Conservation (phyloP, 2,797 vertebrate genomes). For the Phalanger gymnotis region DNA sequence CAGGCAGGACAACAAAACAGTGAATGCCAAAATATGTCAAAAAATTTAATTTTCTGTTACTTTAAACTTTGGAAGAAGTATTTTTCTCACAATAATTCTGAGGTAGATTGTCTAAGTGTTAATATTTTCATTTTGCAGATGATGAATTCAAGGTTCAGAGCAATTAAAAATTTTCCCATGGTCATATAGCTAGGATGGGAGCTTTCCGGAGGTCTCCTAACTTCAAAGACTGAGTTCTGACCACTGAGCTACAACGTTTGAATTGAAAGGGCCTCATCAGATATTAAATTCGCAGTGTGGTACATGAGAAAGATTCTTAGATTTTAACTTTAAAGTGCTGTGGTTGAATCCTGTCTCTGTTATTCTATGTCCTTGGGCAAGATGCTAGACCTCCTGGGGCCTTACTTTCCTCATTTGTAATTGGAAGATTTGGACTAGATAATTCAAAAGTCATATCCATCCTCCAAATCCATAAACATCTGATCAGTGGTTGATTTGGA, state of each 20-base stretch:
- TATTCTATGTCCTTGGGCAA: background rate
- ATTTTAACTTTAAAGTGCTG: background rate
- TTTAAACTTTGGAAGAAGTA: background rate
- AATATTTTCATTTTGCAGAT: background rate
- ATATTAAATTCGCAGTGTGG: background rate
- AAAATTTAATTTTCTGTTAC: background rate
- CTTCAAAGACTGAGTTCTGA: background rate
- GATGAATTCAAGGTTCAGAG: background rate
- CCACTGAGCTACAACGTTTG: background rate
- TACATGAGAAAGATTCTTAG: background rate
- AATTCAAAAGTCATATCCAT: background rate
- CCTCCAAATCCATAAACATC: background rate
- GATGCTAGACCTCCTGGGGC: background rate
- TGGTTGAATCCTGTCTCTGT: background rate
- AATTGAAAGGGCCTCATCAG: background rate
- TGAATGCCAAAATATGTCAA: background rate
- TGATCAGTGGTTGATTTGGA: background rate
- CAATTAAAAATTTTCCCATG: background rate
- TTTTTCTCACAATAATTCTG: background rate
- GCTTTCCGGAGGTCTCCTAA: background rate
- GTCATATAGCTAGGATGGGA: background rate
- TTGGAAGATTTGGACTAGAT: background rate
- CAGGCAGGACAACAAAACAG: background rate
- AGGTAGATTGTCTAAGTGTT: background rate
- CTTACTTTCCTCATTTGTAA: background rate